phyloP scores from a whole-genome alignment of 2,888 invertebrate species.

The Chrysodeixis includens region DNA sequence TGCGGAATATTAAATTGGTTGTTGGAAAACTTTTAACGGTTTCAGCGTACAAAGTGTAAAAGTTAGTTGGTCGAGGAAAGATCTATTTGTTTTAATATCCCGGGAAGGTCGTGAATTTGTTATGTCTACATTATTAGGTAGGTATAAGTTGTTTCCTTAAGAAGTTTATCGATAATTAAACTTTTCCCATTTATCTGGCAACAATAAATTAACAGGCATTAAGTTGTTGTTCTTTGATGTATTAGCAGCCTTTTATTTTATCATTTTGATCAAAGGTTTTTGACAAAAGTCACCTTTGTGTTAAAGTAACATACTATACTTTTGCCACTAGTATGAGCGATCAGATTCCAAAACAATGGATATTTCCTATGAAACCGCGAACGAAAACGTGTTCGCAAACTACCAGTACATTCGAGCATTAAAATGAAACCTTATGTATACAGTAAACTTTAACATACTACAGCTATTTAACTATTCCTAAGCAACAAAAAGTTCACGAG shows the following conservation, averaged over 20 bases:
- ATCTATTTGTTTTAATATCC: background rate
- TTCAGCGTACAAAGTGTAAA: background rate
- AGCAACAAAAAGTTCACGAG: background rate
- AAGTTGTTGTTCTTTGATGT: too few species aligned
- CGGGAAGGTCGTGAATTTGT: background rate
- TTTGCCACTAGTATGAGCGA: background rate
- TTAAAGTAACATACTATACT: too few species aligned
- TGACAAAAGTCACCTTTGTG: too few species aligned
- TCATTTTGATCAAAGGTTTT: too few species aligned
- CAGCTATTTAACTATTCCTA: background rate
- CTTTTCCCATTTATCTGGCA: background rate
- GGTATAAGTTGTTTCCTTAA: background rate
- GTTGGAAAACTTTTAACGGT: slow-evolving; percentile 3
- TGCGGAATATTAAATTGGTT: slow-evolving; percentile 12
- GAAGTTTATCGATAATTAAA: too few species aligned
- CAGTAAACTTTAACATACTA: background rate
- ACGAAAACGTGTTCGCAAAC: background rate
- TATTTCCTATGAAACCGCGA: background rate
- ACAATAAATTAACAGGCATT: background rate
- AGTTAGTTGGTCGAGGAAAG: background rate
- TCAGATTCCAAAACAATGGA: background rate
- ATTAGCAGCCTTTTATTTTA: too few species aligned
- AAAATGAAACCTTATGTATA: background rate
- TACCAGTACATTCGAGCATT: background rate
- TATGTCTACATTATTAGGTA: background rate